Conservation (phyloP, 2,113 vertebrate genomes). For the Nettapus auritus region DNA sequence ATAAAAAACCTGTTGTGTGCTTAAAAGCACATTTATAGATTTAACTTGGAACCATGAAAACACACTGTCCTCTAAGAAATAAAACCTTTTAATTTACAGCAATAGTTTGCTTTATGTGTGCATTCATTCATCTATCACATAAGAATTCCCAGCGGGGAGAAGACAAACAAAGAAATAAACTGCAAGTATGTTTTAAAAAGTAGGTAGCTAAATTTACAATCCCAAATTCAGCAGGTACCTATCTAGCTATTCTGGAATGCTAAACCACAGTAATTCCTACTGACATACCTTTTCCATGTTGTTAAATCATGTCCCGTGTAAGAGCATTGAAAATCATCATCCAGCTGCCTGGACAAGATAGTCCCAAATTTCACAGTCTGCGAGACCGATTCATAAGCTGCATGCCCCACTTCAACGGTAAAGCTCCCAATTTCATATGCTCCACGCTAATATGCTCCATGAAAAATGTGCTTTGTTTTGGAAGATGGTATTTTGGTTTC, state of each 20-base stretch:
- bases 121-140: background rate
- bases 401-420: background rate
- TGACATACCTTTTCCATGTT: fast-evolving
- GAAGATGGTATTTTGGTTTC: background rate
- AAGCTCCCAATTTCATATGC: background rate
- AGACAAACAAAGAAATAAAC: background rate
- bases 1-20: background rate
- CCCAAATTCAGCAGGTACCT: background rate
- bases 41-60: background rate
- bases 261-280: background rate
- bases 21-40: background rate
- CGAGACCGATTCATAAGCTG: background rate
- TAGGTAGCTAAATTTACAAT: background rate
- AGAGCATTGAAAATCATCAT: background rate
- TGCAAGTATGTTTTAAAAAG: background rate
- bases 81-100: background rate
- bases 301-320: background rate
- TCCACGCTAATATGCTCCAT: background rate
- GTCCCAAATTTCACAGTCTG: background rate
- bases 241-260: background rate
- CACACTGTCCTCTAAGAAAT: background rate
- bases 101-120: background rate
- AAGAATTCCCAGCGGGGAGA: background rate
- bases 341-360: background rate
- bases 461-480: background rate